Evolutionary conservation across 2,888 invertebrate species (phyloP).

Genomic region (Drosophila monieri): DNA sequence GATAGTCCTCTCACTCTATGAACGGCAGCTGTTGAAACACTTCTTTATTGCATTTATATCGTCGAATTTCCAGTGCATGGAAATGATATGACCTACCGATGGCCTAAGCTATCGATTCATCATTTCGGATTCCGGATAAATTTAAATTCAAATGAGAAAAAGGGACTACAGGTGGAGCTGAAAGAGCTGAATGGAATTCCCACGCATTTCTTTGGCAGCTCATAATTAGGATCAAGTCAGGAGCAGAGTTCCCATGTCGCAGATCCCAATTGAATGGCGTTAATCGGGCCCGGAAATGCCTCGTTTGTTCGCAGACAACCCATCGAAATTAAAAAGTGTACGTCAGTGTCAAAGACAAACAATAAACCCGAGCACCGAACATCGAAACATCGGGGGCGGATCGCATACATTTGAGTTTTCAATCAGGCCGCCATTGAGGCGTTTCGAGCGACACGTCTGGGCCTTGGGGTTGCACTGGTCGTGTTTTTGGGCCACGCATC

Average conservation of each 20-base stretch:
- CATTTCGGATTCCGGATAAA: neutral
- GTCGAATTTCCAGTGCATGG: constrained; percentile 16
- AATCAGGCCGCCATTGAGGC: constrained; percentile 78
- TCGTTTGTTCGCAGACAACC: constrained; percentile 67
- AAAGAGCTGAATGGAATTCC: constrained; percentile 47
- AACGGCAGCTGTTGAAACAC: neutral
- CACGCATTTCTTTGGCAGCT: constrained; percentile 72
- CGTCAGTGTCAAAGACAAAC: constrained; percentile 54
- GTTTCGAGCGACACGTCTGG: constrained; percentile 70
- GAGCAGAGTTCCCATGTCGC: constrained; percentile 11
- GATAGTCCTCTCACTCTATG: neutral
- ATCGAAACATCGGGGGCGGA: constrained; percentile 12
- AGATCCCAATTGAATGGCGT: constrained; percentile 44
- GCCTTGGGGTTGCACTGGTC: constrained; percentile 26
- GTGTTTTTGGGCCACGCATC: constrained; percentile 46
- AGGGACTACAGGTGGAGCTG: constrained; percentile 15
- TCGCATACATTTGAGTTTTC: constrained; percentile 68
- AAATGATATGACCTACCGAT: constrained; percentile 11
- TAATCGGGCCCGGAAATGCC: constrained; percentile 72
- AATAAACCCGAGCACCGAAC: constrained; percentile 43
- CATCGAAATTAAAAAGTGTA: constrained; percentile 55
- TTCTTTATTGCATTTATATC: constrained; percentile 42
- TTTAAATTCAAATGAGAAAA: constrained; percentile 4
- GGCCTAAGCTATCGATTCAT: neutral
- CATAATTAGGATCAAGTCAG: constrained; percentile 52